Base-by-base conservation (phyloP, 2,888 invertebrate genomes). In the Scaptodrosophila latifasciaeformis region DNA sequence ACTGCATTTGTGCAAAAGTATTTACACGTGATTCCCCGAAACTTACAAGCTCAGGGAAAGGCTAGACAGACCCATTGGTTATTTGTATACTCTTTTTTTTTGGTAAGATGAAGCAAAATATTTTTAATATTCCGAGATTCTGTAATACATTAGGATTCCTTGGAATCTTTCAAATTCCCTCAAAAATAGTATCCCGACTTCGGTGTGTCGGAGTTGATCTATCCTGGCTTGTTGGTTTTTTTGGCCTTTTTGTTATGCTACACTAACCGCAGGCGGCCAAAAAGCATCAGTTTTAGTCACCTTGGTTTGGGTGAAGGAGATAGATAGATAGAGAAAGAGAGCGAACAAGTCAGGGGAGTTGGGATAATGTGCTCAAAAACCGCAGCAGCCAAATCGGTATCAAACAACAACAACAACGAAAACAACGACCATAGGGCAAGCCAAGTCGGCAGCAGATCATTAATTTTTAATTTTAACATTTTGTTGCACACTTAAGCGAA, bases 381-480 rank as follows among this genome's bases (percentile, higher is more conserved):
- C 44, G 40, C 62, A 55, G 48, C 54, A 67, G 53, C 56, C 57
- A 13, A 15, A 37, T 13, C 34, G 21, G 21, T n/a, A n/a, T n/a
- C n/a, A 0, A 40, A 27, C 30, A 24, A 29, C 48, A 29, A 48
- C 15, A 39, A 29, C 27, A 39, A 2, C 29, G 29, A 21, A 37
- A 48, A 17, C 21, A 47, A 15, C 21, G 27, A 19, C 12, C 45
- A 9, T n/a, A n/a, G n/a, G n/a, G 34, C 12, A 34, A 50, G 31
- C 30, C 27, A 15, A 9, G 6, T 13, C 1, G 21, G 46, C 21
- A 30, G 49, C 44, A 48, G 52, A 63, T 67, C 61, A 77, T 77
- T 74, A 79, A 79, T 81, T 63, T 72, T 81, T 80, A 66, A 82
- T 78, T 75, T 74, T 61, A 62, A 69, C 69, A 75, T 68, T 72